Conservation (phyloP, 2,888 invertebrate genomes). For the Eurytoma californica region DNA sequence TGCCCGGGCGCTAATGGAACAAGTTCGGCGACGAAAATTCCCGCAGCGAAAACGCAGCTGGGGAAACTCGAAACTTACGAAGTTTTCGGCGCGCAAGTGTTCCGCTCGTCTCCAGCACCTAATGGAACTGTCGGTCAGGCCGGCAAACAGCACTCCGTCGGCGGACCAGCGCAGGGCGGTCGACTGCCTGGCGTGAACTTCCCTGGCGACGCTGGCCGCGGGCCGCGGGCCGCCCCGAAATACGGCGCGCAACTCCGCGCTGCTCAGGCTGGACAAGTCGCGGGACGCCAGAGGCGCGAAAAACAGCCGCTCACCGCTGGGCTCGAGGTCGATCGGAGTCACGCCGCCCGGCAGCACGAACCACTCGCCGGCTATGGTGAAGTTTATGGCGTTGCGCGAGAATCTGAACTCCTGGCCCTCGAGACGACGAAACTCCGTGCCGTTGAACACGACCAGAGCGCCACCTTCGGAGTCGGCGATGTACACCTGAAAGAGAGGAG, state of each 20-base stretch:
- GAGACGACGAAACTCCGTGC: slow-evolving; percentile 55
- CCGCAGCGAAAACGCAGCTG: too few species aligned
- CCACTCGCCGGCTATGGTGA: slow-evolving; percentile 17
- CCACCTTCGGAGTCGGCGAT: slow-evolving; percentile 23
- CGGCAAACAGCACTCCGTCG: slow-evolving; percentile 10
- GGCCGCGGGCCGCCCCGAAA: background rate
- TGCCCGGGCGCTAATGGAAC: too few species aligned
- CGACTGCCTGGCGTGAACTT: background rate
- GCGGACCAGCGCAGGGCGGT: slow-evolving; percentile 14
- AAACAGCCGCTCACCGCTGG: background rate
- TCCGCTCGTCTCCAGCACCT: slow-evolving; percentile 4
- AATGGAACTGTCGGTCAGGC: slow-evolving; percentile 14
- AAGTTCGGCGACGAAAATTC: too few species aligned
- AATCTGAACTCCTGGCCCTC: slow-evolving; percentile 54
- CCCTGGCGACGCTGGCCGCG: background rate
- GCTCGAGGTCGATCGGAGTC: slow-evolving; percentile 26
- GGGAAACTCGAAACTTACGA: background rate
- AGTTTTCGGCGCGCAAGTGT: background rate
- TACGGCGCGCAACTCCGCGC: background rate
- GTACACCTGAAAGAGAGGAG: too few species aligned
- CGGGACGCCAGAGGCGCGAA: slow-evolving; percentile 31
- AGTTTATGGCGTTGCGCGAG: slow-evolving; percentile 7
- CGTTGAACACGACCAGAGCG: slow-evolving; percentile 21
- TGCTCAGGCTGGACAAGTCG: slow-evolving; percentile 3
- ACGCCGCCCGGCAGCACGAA: slow-evolving; percentile 8